Evolutionary conservation across 1,140 invertebrate species (phyloP), one percentile per base, ranked within the genome.

Genomic region (Drosophila micromelanica): DNA sequence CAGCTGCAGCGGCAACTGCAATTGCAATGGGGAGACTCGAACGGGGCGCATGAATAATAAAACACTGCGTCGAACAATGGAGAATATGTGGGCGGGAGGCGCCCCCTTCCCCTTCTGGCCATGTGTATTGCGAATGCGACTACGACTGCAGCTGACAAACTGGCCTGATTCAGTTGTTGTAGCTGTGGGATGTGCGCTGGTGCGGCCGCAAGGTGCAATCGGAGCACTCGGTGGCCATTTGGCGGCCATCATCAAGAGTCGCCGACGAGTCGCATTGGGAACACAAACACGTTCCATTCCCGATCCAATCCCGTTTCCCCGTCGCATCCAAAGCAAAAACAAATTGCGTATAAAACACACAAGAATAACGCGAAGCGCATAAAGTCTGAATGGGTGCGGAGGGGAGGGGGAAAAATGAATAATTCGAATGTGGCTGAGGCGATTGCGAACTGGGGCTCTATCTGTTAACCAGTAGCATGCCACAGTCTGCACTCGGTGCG

Each of bases 11-110:
- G 5, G 20, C 17, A 1, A 48, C 70, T 5, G 54, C 45, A 23
- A 51, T 15, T 38, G 49, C 49, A 32, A 17, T 11, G 30, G 49
- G 27, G 27, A 13, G 27, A 30, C 46, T 30, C 67, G 62, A 63
- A 68, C 73, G 67, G 78, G 73, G 60, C 65, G 61, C 27, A 82
- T 82, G 80, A 76, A 84, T 82, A 82, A 84, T 84, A 72, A 71
- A 78, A 59, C 45, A 60, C 62, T 48, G 65, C 65, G 65, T 30
- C 70, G 72, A 78, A 78, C 79, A 82, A 82, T 75, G 60, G 45
- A 15, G 45, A 68, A 71, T 37, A 71, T 61, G 64, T 63, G 65
- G 54, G 60, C 45, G 35, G 13, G 27, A n/a, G 6, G n/a, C 11
- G 27, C 5, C 9, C 13, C 67, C 57, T n/a, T 57, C 42, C 43